Evolutionary conservation across 2,888 invertebrate genomes (phyloP).

Genomic region (Phortica magna): DNA sequence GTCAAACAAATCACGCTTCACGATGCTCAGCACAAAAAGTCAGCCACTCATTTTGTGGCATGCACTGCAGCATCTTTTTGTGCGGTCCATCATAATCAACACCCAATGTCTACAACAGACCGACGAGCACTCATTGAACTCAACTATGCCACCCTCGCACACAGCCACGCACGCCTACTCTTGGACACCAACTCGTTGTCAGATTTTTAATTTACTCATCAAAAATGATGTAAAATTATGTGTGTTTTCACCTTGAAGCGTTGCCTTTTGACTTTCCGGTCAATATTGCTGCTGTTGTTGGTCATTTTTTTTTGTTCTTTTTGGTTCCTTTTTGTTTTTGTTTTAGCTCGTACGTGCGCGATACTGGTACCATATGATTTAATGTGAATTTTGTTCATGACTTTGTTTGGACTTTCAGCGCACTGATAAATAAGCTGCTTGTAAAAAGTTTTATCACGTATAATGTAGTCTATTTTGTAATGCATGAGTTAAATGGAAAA

Average conservation of each 20-base stretch:
- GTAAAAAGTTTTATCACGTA: too few species aligned
- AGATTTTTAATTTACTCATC: conserved; percentile 64
- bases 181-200: conserved; percentile 33
- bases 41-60: conserved; percentile 25
- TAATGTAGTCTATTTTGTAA: too few species aligned
- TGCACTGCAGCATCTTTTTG: neutral
- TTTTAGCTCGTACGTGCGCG: conserved; percentile 25
- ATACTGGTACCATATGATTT: too few species aligned
- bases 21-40: conserved; percentile 11
- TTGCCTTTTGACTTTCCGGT: neutral
- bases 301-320: neutral
- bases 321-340: conserved; percentile 29
- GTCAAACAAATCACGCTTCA: conserved; percentile 71
- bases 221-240: conserved; percentile 58
- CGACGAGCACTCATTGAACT: conserved; percentile 16
- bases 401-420: too few species aligned
- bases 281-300: neutral
- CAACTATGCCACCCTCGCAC: neutral
- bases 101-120: conserved; percentile 41
- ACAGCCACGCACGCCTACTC: neutral
- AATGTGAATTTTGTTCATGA: too few species aligned
- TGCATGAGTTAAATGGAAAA: too few species aligned
- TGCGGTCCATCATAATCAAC: conserved; percentile 38
- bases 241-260: conserved; percentile 46
- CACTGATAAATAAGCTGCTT: too few species aligned